Base-by-base conservation (phyloP, 2,888 invertebrate genomes). In the Sympetrum striolatum region DNA sequence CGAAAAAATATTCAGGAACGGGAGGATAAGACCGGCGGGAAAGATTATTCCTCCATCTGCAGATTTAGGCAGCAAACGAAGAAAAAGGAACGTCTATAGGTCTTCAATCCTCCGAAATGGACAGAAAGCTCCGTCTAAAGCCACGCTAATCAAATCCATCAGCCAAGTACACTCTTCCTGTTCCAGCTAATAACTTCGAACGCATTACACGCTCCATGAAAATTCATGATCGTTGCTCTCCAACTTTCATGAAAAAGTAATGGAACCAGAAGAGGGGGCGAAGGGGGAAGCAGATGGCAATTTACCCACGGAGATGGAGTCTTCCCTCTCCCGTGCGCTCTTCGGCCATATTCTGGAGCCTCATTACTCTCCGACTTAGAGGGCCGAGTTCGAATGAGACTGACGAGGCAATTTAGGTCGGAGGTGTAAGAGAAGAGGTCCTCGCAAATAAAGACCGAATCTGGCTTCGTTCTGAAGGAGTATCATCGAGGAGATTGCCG, bases 191-290 rank as follows among this genome's bases (percentile, higher is more conserved):
- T 86, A 64, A 60, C 86, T 64, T 60, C 31, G 53, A 58, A 58
- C 58, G 82, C 82, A 82, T 82, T 82, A 82, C 82, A 82, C 58
- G 35, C 60, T 35, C 39, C 86, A 86, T 86, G 86, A 86, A 86
- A 86, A 86, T 86, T 86, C 86, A 86, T 86, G 86, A 64, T 60
- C 60, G 60, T 60, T 86, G 35, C 86, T 31, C 81, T n/a, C n/a
- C 14, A 39, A 58, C 37, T 60, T 64, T 86, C 86, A 86, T 86
- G 37, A 86, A 86, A 86, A 86, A 86, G 86, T 64, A 86, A 86
- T 86, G 86, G 60, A 37, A 60, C 86, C 60, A 60, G 22, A 60
- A 0, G 15, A 58, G 60, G n/a, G 86, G 22, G 5, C 15, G 14
- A 15, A 15, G n/a, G 82, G 6, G 53, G 86, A 60, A 31, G 86